A percentile compares a stretch with the other conserved stretches of the same genome.
These are phyloP conservation scores for Dipodomys ordii DNA, from an alignment of 2,113 vertebrate genomes.

Conservation along the genomic window DNA sequence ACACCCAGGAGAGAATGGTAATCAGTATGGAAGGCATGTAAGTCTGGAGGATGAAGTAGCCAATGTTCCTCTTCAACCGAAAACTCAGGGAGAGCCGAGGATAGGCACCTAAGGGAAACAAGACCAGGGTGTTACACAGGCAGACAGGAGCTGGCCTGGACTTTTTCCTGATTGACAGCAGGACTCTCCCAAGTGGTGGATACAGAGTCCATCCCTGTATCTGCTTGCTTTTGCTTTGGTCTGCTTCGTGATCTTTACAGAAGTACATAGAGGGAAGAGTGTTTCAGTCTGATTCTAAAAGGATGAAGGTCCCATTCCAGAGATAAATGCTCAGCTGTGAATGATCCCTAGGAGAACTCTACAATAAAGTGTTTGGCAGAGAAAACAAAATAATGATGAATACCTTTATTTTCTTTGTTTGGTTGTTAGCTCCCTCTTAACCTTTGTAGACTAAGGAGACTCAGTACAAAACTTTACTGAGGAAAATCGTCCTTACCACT, in stretches of 20 bases:
- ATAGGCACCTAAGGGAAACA: constrained; percentile 92
- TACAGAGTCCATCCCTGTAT: fast-evolving
- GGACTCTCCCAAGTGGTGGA: constrained; percentile 15
- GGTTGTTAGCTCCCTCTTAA: not conserved
- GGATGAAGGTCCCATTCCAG: not conserved
- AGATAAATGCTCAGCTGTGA: not conserved
- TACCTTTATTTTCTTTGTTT: not conserved
- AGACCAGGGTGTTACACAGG: constrained; percentile 48
- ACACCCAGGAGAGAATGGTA: constrained; percentile 99
- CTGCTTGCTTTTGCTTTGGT: not conserved
- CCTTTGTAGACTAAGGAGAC: not conserved
- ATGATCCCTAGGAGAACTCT: not conserved
- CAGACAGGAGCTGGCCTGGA: constrained; percentile 59
- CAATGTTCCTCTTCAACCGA: constrained; percentile 98
- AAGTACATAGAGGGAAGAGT: not conserved
- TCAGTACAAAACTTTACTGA: not conserved
- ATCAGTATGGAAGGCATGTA: constrained; percentile 99
- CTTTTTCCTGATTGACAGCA: constrained; percentile 69
- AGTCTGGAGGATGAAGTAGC: constrained; percentile 99
- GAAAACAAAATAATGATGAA: not conserved
- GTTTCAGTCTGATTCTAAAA: not conserved
- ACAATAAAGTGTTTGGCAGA: not conserved
- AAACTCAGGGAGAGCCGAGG: constrained; percentile 98
- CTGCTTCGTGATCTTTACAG: not conserved
- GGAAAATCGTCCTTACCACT: not conserved